Evolutionary conservation across 2,113 vertebrate species (phyloP).

Genomic region (Oceanites oceanicus): DNA sequence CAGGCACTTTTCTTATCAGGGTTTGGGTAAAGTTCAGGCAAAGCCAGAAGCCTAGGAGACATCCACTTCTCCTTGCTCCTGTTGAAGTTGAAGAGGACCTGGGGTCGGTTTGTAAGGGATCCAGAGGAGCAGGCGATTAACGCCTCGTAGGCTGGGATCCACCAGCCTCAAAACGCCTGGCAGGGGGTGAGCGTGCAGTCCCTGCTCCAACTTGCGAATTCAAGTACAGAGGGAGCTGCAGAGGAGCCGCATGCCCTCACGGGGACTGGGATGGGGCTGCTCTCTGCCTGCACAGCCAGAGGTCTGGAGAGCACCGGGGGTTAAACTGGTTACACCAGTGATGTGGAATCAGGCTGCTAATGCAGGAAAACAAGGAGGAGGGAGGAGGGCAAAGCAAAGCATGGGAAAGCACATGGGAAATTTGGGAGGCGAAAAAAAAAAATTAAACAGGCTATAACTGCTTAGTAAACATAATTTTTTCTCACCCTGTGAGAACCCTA

Average conservation of each 20-base stretch:
- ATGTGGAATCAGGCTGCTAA: not conserved
- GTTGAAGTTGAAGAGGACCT: not conserved
- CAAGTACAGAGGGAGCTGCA: not conserved
- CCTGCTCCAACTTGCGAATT: not conserved
- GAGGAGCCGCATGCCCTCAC: not conserved
- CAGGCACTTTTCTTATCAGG: not conserved
- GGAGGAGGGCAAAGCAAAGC: not conserved
- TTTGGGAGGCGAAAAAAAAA: not conserved
- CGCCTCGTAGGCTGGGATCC: not conserved
- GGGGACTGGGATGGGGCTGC: not conserved
- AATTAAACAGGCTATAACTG: not conserved
- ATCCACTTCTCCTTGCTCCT: not conserved
- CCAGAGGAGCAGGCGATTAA: not conserved
- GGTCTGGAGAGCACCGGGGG: not conserved
- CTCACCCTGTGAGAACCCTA: constrained; percentile 14
- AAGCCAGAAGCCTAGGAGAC: not conserved
- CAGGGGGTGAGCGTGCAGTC: not conserved
- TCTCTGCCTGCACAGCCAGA: not conserved
- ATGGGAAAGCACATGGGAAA: not conserved
- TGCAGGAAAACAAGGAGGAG: not conserved
- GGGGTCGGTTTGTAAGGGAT: not conserved
- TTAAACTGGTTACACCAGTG: not conserved
- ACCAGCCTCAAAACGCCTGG: not conserved
- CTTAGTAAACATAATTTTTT: constrained; percentile 28
- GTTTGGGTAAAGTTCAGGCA: not conserved